These are phyloP conservation scores for Chrysolina oricalcia DNA, from an alignment of 2,888 invertebrate species.

Conservation along the genomic window DNA sequence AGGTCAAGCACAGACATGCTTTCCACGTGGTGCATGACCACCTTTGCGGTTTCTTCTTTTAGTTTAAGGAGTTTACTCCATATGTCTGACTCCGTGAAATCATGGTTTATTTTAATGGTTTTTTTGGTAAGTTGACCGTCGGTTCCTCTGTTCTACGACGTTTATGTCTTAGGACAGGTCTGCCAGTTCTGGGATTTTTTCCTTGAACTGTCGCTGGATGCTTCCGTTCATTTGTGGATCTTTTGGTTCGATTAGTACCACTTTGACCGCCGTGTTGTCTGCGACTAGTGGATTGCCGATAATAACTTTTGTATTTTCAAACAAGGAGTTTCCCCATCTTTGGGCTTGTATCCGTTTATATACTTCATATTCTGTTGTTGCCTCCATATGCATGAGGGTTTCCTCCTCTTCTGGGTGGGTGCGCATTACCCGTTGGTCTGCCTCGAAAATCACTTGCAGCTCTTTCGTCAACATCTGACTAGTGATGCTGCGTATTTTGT, in stretches of 20 bases:
- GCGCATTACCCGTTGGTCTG: too few species aligned
- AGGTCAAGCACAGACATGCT: background rate
- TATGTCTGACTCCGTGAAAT: background rate
- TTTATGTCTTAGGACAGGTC: background rate
- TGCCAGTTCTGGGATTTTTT: background rate
- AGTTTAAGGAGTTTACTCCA: background rate
- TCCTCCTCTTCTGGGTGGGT: too few species aligned
- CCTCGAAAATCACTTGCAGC: too few species aligned
- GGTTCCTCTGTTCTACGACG: background rate
- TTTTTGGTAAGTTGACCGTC: background rate
- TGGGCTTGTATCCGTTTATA: background rate
- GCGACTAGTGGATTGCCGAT: constrained; percentile 1
- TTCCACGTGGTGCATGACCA: constrained; percentile 33
- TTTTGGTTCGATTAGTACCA: constrained; percentile 10
- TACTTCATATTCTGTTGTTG: background rate
- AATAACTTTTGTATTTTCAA: constrained; percentile 9
- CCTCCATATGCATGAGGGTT: background rate
- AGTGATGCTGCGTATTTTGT: too few species aligned
- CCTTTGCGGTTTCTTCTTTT: background rate
- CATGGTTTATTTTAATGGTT: background rate
- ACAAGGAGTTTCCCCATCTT: constrained; percentile 2
- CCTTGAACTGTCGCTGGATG: background rate
- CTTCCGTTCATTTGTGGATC: constrained; percentile 3
- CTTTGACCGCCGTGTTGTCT: constrained; percentile 11
- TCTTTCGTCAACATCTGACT: too few species aligned